Base-by-base conservation (phyloP, 2,797 vertebrate species). In the Danio choprae region DNA sequence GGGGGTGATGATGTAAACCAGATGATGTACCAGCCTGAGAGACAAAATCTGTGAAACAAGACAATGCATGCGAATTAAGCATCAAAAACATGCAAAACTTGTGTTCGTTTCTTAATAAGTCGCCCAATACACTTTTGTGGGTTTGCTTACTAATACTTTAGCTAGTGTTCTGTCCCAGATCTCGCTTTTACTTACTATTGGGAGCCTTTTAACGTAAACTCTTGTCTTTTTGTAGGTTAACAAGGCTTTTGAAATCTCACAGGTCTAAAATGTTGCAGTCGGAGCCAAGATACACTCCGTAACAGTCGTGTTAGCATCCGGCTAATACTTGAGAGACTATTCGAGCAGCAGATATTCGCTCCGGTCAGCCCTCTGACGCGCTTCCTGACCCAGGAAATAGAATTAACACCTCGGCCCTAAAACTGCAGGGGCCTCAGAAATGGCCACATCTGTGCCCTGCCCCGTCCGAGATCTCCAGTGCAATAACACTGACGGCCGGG, bases 311-410 rank as follows among this genome's bases (percentile, higher is more conserved):
- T 84, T 74, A 77, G 73, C 58, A 13, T 62, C 79, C 72, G 72
- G 58, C 62, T 63, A 13, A 65, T 70, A 53, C 62, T 60, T 63
- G 5, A 20, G 68, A 68, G 65, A 50, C 62, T 51, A 53, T 13
- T 11, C 18, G 38, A 84, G 84, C 85, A 86, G 84, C 86, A 88
- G 79, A 89, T 86, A 86, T 87, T 86, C 80, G 86, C 87, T 90
- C 84, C 82, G 60, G 87, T 65, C 12, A 91, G 91, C 91, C 92
- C 87, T 90, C 81, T 90, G 90, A 91, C 86, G 90, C 81, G 89
- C 89, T 93, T 93, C 91, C 91, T 93, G 91, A 93, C 93, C 92
- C 93, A 90, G 91, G 93, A 94, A 93, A 94, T 93, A 90, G 92
- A 94, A 92, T 94, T 92, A 94, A 93, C 92, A 94, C 93, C 91